Percentiles rank a stretch among this genome's conserved stretches.
These are phyloP conservation scores for Scaptodrosophila latifasciaeformis DNA, from an alignment of 2,888 invertebrate species.

Conservation along the genomic window DNA sequence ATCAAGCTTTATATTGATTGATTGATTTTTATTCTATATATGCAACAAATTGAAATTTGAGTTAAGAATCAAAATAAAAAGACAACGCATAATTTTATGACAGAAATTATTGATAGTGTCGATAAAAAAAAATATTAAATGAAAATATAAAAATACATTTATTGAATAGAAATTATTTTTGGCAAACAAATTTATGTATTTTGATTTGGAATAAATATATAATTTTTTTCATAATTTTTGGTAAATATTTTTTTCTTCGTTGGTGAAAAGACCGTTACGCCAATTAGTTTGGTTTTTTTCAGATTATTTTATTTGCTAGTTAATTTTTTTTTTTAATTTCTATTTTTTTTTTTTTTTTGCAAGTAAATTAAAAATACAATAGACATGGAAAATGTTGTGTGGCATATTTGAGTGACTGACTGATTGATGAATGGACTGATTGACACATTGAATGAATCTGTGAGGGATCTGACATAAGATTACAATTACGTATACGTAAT, in stretches of 20 bases:
- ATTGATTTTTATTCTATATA: constrained; percentile 7
- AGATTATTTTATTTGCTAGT: background rate
- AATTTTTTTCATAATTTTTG: constrained; percentile 24
- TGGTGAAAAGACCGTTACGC: constrained; percentile 69
- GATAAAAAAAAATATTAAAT: background rate
- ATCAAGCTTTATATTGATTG: constrained; percentile 11
- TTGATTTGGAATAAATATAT: too few species aligned
- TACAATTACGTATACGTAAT: too few species aligned
- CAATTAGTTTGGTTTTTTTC: constrained; percentile 69
- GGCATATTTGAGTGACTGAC: constrained; percentile 28
- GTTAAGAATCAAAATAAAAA: too few species aligned
- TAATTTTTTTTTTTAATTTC: background rate
- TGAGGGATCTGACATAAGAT: too few species aligned
- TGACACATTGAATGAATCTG: constrained; percentile 17
- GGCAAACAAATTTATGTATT: background rate
- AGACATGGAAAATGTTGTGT: constrained; percentile 47
- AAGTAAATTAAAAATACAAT: too few species aligned
- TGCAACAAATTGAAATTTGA: too few species aligned
- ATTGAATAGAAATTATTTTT: background rate
- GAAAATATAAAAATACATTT: too few species aligned
- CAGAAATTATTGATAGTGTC: background rate
- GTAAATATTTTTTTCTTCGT: constrained; percentile 27
- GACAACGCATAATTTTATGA: too few species aligned
- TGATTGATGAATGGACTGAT: constrained; percentile 18
- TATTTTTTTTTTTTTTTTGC: background rate